Base-by-base conservation (phyloP, 2,797 vertebrate genomes). In the Emydoidea blandingii region DNA sequence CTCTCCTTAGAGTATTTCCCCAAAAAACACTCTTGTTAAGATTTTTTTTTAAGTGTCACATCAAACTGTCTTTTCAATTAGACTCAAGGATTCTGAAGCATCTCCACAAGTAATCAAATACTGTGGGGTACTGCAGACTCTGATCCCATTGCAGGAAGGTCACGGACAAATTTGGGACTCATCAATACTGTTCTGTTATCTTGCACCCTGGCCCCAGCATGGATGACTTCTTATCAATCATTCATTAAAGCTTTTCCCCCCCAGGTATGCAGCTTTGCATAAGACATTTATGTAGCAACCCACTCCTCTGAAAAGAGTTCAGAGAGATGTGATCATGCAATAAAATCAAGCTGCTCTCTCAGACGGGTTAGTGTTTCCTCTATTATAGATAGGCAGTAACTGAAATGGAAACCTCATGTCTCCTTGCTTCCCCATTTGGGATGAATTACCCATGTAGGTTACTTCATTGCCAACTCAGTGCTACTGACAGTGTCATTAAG, bases 321-420 rank as follows among this genome's bases (percentile, higher is more conserved):
- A 90, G 94, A 83, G 86, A 93, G 94, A 93, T 91, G 52, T 80
- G 68, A 52, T 37, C 52, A 53, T 29, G 76, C 92, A 97, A 96
- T 96, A 97, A 97, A 96, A 83, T 15, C 86, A 80, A 83, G 76
- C 62, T 88, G 37, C 82, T 83, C 83, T 96, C 89, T 95, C 89
- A 79, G 83, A 93, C 84, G 90, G 94, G 92, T 74, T 91, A 78
- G 89, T 72, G 4, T 96, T 97, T 97, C 91, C 94, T 97, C 84
- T 50, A 49, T 65, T 89, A 34, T 37, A 86, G 93, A 93, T 74
- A 91, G 88, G 88, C 72, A 94, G 82, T 83, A 92, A 90, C 89
- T 89, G 91, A 97, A 96, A 96, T 72, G 74, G 93, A 97, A 98
- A 95, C 91, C 86, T 88, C 87, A 15, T 31, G 76, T 96, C 91